Evolutionary conservation across 2,797 vertebrate species (phyloP).

Genomic region (Sphaeramia orbicularis): DNA sequence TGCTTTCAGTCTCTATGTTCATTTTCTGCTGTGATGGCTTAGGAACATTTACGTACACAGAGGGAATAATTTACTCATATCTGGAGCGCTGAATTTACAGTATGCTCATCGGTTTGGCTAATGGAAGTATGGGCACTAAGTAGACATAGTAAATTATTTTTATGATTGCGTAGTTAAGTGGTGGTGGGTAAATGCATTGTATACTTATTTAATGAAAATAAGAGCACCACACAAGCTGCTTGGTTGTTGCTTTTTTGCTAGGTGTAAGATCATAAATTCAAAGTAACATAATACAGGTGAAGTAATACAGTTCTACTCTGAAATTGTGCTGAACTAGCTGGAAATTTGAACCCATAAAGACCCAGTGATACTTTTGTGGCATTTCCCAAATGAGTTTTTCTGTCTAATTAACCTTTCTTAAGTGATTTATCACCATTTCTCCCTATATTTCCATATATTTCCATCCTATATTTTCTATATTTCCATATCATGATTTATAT

Average conservation of each 20-base stretch:
- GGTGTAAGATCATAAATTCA: background rate
- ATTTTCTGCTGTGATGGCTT: background rate
- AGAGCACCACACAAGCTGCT: background rate
- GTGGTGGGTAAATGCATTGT: background rate
- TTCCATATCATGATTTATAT: too few species aligned
- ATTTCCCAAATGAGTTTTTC: too few species aligned
- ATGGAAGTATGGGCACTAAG: slow-evolving; percentile 12
- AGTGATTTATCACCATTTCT: too few species aligned
- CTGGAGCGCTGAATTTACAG: background rate
- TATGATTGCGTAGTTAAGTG: background rate
- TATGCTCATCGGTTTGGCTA: slow-evolving; percentile 2
- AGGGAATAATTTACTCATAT: background rate
- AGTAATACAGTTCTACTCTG: too few species aligned
- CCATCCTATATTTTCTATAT: too few species aligned
- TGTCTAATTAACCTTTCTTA: too few species aligned
- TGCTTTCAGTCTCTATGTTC: background rate
- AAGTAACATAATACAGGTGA: background rate
- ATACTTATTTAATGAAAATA: slow-evolving; percentile 7
- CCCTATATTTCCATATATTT: too few species aligned
- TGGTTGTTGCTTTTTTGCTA: background rate
- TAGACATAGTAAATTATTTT: slow-evolving; percentile 1
- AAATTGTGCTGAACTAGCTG: too few species aligned
- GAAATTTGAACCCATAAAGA: too few species aligned
- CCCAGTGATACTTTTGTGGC: too few species aligned
- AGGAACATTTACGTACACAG: background rate